A percentile compares a stretch with the other conserved stretches of the same genome.
phyloP scores from a whole-genome alignment of 2,113 vertebrate species.

The Verasper variegatus region DNA sequence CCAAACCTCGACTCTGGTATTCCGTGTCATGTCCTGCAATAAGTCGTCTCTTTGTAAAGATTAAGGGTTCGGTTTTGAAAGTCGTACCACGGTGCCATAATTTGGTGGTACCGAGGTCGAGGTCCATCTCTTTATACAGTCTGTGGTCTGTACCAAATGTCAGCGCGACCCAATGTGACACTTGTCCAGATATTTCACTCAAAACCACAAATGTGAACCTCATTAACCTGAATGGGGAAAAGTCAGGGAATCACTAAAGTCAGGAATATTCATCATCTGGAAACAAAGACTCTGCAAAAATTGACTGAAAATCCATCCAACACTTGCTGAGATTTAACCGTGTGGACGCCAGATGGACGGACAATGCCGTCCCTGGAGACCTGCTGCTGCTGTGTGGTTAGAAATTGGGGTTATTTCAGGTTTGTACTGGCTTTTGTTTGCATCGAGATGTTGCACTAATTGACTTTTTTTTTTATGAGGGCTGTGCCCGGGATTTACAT shows the following conservation, averaged over 20 bases:
- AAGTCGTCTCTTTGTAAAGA: neutral
- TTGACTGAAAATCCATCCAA: neutral
- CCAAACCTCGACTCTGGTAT: neutral
- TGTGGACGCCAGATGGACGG: neutral
- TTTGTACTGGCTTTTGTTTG: neutral
- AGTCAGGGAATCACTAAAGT: neutral
- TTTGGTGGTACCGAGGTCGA: no score
- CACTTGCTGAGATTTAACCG: neutral
- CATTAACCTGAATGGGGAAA: neutral
- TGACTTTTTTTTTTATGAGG: neutral
- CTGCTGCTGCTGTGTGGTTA: no score
- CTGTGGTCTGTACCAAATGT: no score
- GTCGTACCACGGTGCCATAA: no score
- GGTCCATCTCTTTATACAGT: no score
- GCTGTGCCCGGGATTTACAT: constrained; percentile 26
- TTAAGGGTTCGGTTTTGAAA: no score
- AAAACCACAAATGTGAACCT: no score
- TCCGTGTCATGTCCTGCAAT: no score
- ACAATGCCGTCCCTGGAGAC: neutral
- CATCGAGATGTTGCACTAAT: constrained; percentile 4
- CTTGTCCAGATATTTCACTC: no score
- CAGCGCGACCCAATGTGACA: no score
- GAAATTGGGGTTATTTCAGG: neutral
- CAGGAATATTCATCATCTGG: no score
- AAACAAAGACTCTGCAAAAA: no score